Evolutionary conservation across 1,140 invertebrate genomes (phyloP).

Genomic region (Drosophila melanica): DNA sequence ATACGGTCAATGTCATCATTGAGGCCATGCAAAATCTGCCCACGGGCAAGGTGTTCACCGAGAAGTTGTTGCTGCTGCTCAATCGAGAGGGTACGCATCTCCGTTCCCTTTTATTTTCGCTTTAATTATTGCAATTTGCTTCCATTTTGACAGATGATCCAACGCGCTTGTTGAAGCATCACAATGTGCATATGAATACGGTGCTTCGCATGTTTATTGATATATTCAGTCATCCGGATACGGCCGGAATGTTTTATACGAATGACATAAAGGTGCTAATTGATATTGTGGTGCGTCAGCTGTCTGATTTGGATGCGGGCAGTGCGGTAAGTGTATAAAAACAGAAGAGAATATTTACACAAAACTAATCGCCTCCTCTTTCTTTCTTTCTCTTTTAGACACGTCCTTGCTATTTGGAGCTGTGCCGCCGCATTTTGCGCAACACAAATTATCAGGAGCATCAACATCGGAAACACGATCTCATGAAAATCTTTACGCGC

Average conservation of each 20-base stretch:
- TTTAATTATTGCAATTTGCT: no score
- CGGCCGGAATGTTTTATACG: constrained; percentile 94
- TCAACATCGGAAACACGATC: constrained; percentile 89
- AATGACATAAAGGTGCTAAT: constrained; percentile 96
- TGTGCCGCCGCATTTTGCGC: constrained; percentile 90
- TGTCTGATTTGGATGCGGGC: constrained; percentile 94
- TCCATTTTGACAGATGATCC: constrained; percentile 90
- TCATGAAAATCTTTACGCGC: constrained; percentile 91
- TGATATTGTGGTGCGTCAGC: constrained; percentile 94
- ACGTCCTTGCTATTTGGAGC: constrained; percentile 89
- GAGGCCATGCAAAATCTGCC: constrained; percentile 89
- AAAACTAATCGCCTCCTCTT: background rate
- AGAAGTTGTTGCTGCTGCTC: constrained; percentile 93
- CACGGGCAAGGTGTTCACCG: constrained; percentile 93
- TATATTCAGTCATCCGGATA: constrained; percentile 90
- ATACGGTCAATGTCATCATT: constrained; percentile 90
- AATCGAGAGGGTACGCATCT: constrained; percentile 92
- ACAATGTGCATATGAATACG: constrained; percentile 91
- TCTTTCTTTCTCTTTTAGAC: constrained; percentile 84
- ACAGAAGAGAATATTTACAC: no score
- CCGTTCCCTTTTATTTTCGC: no score
- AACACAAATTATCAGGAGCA: constrained; percentile 91
- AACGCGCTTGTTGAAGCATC: constrained; percentile 92
- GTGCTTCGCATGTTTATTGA: constrained; percentile 95
- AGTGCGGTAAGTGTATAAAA: constrained; percentile 88